A percentile compares a stretch with the other conserved stretches of the same genome.
Conservation (phyloP, 2,113 vertebrate species). For the Falcunculus frontatus region DNA sequence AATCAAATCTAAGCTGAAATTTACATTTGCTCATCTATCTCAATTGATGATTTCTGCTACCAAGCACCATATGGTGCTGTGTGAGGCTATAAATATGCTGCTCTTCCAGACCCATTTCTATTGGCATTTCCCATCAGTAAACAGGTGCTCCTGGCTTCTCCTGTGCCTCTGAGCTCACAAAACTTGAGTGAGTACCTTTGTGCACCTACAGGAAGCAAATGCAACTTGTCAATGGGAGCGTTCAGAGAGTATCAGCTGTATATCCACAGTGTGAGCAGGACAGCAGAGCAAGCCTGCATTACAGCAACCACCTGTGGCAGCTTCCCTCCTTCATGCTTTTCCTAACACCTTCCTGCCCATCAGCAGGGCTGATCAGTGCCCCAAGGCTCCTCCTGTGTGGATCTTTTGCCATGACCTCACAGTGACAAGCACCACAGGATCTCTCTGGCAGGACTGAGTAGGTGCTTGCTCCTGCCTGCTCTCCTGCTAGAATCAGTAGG, state of each 20-base stretch:
- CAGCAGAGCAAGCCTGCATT: background rate
- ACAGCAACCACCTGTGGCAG: background rate
- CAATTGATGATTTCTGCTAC: slow-evolving; percentile 25
- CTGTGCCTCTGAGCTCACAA: background rate
- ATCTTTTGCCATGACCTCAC: background rate
- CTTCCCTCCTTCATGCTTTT: background rate
- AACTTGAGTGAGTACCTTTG: background rate
- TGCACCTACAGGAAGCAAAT: background rate
- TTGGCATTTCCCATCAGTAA: slow-evolving; percentile 41
- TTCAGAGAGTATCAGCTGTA: background rate
- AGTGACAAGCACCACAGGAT: rapidly evolving
- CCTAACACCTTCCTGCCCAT: rapidly evolving
- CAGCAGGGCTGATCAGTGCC: background rate
- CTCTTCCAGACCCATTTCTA: slow-evolving; percentile 23
- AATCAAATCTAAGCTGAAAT: background rate
- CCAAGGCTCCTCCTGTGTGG: background rate
- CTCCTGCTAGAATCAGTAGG: background rate
- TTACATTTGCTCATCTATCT: slow-evolving; percentile 38
- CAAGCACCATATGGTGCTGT: slow-evolving; percentile 23
- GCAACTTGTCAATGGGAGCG: background rate
- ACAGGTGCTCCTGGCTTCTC: slow-evolving; percentile 25
- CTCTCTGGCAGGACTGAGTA: background rate
- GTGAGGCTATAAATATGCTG: slow-evolving; percentile 11
- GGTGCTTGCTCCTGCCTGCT: background rate
- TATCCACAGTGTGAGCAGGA: background rate